Base-by-base conservation (phyloP, 1,140 invertebrate species). In the Penaeus japonicus region DNA sequence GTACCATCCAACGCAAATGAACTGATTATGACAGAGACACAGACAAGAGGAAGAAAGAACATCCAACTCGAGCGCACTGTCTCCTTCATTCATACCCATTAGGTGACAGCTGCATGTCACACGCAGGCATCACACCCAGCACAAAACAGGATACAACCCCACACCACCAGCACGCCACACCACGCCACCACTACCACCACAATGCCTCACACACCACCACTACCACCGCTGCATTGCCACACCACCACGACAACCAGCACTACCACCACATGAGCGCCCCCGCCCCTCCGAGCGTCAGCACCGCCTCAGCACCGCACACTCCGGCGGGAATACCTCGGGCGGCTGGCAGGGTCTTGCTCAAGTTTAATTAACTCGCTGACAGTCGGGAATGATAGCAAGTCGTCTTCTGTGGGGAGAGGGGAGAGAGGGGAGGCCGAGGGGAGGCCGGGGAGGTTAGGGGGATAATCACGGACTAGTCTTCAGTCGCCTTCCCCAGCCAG, bases 331-430 rank as follows among this genome's bases (percentile, higher is more conserved):
- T 82, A 88, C 78, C 65, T 77, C 70, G 54, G 54, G 65, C 59
- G 80, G 80, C 47, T 27, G 80, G 32, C 65, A 54, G 70, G 80
- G 87, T 78, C 87, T 83, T 88, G 80, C 87, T 88, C 87, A 88
- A 84, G 87, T 83, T 88, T 88, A 88, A 88, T 88, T 88, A 88
- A 88, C 65, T 77, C 81, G 87, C 80, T 84, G 87, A 88, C 87
- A 88, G 87, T 84, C 65, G 79, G 87, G 87, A 88, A 88, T 88
- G 87, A 88, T 88, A 88, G 87, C 87, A 54, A 88, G 87, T 73
- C 87, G 87, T 88, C 87, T 88, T 88, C 59, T 83, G 87, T 54
- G 70, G 70, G 35, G 35, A 32, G 27, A 27, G 27, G 27, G 70
- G 81, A 39, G 59, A 83, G 65, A 24, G 35, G 35, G 70, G 35